These are phyloP conservation scores for Betta splendens DNA, from an alignment of 2,797 vertebrate genomes.

Conservation along the genomic window DNA sequence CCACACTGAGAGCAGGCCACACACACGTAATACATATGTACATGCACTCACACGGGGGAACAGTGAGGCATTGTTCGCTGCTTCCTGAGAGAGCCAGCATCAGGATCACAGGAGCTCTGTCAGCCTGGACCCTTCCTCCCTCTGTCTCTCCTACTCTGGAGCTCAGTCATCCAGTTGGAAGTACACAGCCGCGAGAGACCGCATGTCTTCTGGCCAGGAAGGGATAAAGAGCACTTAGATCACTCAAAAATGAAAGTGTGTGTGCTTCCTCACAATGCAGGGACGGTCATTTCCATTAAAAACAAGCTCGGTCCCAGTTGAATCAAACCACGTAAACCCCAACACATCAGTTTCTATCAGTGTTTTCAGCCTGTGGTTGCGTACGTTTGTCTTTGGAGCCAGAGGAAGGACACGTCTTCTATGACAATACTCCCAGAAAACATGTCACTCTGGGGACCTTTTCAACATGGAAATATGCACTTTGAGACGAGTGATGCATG, in stretches of 20 bases:
- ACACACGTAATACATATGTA: constrained; percentile 22
- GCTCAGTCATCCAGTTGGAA: constrained; percentile 34
- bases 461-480: constrained; percentile 6
- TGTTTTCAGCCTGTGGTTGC: constrained; percentile 41
- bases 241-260: constrained; percentile 3
- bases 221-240: constrained; percentile 8
- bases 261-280: neutral
- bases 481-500: neutral
- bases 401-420: constrained; percentile 13
- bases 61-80: constrained; percentile 72
- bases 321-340: constrained; percentile 15
- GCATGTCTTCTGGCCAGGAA: constrained; percentile 17
- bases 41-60: constrained; percentile 51
- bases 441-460: constrained; percentile 3
- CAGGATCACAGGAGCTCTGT: constrained; percentile 66
- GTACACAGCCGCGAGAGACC: constrained; percentile 33
- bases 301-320: constrained; percentile 19
- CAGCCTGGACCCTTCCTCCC: constrained; percentile 48
- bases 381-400: constrained; percentile 4
- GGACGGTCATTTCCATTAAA: constrained; percentile 13
- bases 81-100: constrained; percentile 72
- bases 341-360: neutral
- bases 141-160: constrained; percentile 3
- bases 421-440: constrained; percentile 16
- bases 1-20: constrained; percentile 45